Evolutionary conservation across 2,113 vertebrate genomes (phyloP).

Genomic region (Lynx canadensis): DNA sequence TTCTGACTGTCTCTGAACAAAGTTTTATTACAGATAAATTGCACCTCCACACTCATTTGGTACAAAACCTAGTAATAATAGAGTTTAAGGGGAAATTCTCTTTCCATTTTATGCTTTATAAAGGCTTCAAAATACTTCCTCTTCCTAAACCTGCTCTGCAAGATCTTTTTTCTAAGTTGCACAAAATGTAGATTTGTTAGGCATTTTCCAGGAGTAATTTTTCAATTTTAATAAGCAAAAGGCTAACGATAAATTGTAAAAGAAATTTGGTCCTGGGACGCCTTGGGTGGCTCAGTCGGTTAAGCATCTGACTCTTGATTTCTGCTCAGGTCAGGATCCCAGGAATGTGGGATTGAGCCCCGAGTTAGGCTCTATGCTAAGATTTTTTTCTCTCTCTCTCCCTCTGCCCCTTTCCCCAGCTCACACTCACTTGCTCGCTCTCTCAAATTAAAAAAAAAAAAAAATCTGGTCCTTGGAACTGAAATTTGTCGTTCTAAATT

Average conservation of each 20-base stretch:
- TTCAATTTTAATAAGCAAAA: slow-evolving; percentile 33
- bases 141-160: not conserved
- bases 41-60: not conserved
- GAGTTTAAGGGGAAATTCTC: not conserved
- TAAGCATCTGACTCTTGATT: no score
- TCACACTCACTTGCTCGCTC: no score
- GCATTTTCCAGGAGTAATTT: slow-evolving; percentile 31
- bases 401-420: no score
- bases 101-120: slow-evolving; percentile 25
- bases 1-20: not conserved
- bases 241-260: not conserved
- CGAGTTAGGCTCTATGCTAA: no score
- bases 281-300: no score
- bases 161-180: slow-evolving; percentile 24
- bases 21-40: not conserved
- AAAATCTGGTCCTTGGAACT: not conserved
- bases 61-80: slow-evolving; percentile 22
- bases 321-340: no score
- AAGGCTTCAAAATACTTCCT: slow-evolving; percentile 45
- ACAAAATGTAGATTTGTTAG: not conserved
- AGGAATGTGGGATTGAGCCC: no score
- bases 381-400: no score
- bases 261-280: no score
- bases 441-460: no score
- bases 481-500: not conserved